Base-by-base conservation (phyloP, 2,113 vertebrate species). In the Emydura subglobosa region DNA sequence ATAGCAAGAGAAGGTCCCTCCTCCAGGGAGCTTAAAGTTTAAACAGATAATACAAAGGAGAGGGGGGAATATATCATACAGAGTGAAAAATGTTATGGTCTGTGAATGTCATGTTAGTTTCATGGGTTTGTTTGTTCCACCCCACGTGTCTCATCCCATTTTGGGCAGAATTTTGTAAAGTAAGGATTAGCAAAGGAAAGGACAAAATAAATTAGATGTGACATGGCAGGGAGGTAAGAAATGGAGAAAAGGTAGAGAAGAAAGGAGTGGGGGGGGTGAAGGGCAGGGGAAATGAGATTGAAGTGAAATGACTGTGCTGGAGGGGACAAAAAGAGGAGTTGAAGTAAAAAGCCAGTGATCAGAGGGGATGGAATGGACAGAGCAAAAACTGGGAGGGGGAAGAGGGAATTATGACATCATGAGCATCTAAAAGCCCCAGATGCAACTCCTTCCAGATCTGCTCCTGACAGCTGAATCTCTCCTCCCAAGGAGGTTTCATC, bases 401-500 rank as follows among this genome's bases (percentile, higher is more conserved):
- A 47, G 47, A 17, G 51, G 22, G 83, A 61, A 44, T 31, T 65
- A 93, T 90, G 91, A 91, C 34, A 10, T 5, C 55, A 42, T 79
- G 79, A 83, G 0, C 0, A 0, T 10, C 85, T 53, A 72, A 86
- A 50, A 53, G 80, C 83, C 84, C 86, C 22, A 0, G 47, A 55
- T 44, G 83, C 53, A 92, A 95, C 93, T 93, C 91, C 88, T 97
- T 84, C 80, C 80, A 93, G 94, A 91, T 72, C 65, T 85, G 95
- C 85, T 95, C 81, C 85, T 91, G 57, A 61, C 90, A 92, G 54
- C 53, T 11, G 39, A 0, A 2, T 54, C 90, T 89, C 90, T 57
- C 9, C 80, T 39, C 57, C 88, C 5, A 68, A 93, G 92, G 74
- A 87, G 21, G 50, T 88, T 92, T 86, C 83, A 95, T 83, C 90